Conservation (phyloP, 2,888 invertebrate species). For the Pilophorus perplexus region DNA sequence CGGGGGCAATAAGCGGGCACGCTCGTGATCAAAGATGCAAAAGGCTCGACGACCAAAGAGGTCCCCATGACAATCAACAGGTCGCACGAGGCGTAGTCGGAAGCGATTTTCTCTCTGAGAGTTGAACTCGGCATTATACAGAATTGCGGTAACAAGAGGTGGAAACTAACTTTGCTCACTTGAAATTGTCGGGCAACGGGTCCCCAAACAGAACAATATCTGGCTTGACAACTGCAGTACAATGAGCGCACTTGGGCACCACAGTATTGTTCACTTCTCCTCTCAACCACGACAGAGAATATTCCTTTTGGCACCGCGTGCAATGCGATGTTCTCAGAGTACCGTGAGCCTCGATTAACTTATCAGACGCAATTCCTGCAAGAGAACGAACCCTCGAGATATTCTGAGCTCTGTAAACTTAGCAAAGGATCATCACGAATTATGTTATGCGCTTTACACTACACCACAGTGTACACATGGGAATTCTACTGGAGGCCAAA, state of each 20-base stretch:
- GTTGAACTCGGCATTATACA: no score
- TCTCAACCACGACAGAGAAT: slow-evolving; percentile 80
- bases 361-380: slow-evolving; percentile 55
- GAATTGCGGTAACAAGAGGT: no score
- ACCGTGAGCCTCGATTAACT: slow-evolving; percentile 92
- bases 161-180: no score
- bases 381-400: slow-evolving; percentile 50
- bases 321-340: slow-evolving; percentile 88
- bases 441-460: no score
- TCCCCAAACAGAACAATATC: slow-evolving; percentile 97
- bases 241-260: slow-evolving; percentile 74
- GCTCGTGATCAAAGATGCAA: slow-evolving; percentile 71
- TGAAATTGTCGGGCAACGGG: slow-evolving; percentile 77
- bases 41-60: slow-evolving; percentile 90
- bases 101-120: slow-evolving; percentile 66
- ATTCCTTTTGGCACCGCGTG: slow-evolving; percentile 68
- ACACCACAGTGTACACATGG: no score
- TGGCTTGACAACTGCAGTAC: slow-evolving; percentile 81
- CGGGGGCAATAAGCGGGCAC: slow-evolving; percentile 73
- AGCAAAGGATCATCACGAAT: no score
- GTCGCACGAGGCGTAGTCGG: slow-evolving; percentile 66
- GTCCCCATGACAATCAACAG: slow-evolving; percentile 93
- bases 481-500: no score
- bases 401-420: no score
- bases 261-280: slow-evolving; percentile 65